Evolutionary conservation across 2,888 invertebrate genomes (phyloP).

Genomic region (Platycheirus albimanus): DNA sequence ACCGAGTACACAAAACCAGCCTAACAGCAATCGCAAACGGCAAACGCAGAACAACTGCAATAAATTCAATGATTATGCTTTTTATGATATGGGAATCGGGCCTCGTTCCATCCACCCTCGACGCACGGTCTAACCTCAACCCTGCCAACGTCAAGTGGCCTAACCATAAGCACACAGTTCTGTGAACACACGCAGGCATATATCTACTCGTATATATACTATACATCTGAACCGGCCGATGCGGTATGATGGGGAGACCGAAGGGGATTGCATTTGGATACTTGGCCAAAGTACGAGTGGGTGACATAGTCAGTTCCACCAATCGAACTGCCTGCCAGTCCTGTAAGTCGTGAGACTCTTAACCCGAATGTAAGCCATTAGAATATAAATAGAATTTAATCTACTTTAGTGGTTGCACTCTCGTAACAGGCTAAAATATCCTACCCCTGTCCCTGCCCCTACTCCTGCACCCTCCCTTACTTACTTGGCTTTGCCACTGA

Average conservation of each 20-base stretch:
- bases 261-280: slow-evolving; percentile 59
- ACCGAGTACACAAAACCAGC: slow-evolving; percentile 32
- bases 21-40: slow-evolving; percentile 48
- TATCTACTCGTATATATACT: too few relatives aligned
- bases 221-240: background rate
- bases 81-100: slow-evolving; percentile 61
- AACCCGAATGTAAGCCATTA: slow-evolving; percentile 73
- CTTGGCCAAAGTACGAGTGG: slow-evolving; percentile 62
- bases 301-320: slow-evolving; percentile 63
- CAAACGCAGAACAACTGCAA: slow-evolving; percentile 66
- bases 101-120: slow-evolving; percentile 15
- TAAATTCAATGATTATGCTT: slow-evolving; percentile 73
- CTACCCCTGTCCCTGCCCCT: background rate
- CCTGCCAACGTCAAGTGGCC: slow-evolving; percentile 58
- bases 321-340: slow-evolving; percentile 53
- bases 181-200: background rate
- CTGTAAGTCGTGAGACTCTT: slow-evolving; percentile 61
- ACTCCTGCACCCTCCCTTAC: background rate
- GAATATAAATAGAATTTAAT: slow-evolving; percentile 73
- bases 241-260: background rate
- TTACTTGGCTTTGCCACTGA: slow-evolving; percentile 21
- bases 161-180: slow-evolving; percentile 20
- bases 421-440: slow-evolving; percentile 43
- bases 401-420: slow-evolving; percentile 71
- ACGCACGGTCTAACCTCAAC: slow-evolving; percentile 40